phyloP scores from a whole-genome alignment of 2,797 vertebrate species.

The Huso huso region DNA sequence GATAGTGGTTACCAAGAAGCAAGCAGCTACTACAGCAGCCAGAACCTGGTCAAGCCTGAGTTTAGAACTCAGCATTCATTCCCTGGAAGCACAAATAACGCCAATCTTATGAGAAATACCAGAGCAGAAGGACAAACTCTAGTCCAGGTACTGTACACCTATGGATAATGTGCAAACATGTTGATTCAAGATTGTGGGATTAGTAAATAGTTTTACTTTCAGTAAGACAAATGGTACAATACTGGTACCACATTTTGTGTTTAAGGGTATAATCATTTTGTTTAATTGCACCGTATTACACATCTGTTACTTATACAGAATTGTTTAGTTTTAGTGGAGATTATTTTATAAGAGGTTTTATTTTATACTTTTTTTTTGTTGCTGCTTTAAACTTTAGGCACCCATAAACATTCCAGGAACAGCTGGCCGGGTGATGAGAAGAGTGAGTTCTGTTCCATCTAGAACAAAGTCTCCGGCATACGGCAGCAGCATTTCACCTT shows the following conservation, averaged over 20 bases:
- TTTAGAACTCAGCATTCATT: conserved; percentile 73
- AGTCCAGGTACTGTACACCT: conserved; percentile 53
- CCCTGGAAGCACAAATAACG: conserved; percentile 61
- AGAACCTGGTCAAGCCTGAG: conserved; percentile 77
- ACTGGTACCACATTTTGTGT: too few species aligned
- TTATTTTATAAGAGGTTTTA: background rate
- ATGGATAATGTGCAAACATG: too few species aligned
- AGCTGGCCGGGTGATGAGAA: conserved; percentile 67
- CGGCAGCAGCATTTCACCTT: conserved; percentile 69
- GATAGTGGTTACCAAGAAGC: conserved; percentile 97
- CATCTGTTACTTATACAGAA: background rate
- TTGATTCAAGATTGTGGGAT: too few species aligned
- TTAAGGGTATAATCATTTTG: too few species aligned
- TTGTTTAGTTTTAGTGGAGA: background rate
- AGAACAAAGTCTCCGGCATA: conserved; percentile 86
- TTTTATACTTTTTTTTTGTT: background rate
- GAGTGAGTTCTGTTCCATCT: conserved; percentile 88
- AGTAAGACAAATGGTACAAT: too few species aligned
- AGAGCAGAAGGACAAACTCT: conserved; percentile 72
- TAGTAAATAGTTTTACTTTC: too few species aligned
- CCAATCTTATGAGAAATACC: conserved; percentile 60
- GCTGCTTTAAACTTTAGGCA: conserved; percentile 54
- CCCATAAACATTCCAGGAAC: conserved; percentile 36
- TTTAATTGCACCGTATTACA: too few species aligned
- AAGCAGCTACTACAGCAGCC: conserved; percentile 82